Evolutionary conservation across 2,113 vertebrate species (phyloP).

Genomic region (Chlorodrepanis virens): DNA sequence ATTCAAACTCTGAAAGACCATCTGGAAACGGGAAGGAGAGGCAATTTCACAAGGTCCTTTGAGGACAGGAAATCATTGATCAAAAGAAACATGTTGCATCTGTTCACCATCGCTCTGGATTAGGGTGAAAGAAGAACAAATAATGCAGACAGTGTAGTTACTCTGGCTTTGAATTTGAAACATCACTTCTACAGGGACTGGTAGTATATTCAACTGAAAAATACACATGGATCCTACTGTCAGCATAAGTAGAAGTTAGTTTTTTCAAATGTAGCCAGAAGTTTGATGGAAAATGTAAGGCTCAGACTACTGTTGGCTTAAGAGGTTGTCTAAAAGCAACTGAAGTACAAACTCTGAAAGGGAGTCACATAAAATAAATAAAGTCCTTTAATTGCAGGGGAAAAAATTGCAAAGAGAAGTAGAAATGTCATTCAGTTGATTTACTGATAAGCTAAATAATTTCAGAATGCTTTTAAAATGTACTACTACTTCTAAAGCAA

Average conservation of each 20-base stretch:
- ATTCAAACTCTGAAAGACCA: not conserved
- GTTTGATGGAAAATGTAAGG: not conserved
- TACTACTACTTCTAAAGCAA: not conserved
- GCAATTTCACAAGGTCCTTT: not conserved
- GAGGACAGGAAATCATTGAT: conserved; percentile 4
- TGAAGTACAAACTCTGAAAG: not conserved
- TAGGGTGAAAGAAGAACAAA: not conserved
- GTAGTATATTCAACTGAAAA: not conserved
- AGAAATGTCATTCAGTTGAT: not conserved
- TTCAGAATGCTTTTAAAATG: not conserved
- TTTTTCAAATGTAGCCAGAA: not conserved
- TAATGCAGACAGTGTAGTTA: not conserved
- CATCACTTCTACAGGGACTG: not conserved
- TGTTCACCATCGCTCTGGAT: not conserved
- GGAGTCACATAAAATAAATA: not conserved
- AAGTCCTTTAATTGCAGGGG: not conserved
- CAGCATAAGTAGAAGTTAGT: not conserved
- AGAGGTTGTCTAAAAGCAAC: not conserved
- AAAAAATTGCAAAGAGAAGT: not conserved
- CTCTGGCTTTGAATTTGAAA: not conserved
- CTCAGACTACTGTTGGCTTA: not conserved
- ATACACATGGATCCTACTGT: not conserved
- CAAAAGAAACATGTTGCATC: not conserved
- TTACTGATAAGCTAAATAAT: not conserved
- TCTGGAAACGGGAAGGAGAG: conserved; percentile 11